Base-by-base conservation (phyloP, 2,113 vertebrate species). In the Amia ocellicauda region DNA sequence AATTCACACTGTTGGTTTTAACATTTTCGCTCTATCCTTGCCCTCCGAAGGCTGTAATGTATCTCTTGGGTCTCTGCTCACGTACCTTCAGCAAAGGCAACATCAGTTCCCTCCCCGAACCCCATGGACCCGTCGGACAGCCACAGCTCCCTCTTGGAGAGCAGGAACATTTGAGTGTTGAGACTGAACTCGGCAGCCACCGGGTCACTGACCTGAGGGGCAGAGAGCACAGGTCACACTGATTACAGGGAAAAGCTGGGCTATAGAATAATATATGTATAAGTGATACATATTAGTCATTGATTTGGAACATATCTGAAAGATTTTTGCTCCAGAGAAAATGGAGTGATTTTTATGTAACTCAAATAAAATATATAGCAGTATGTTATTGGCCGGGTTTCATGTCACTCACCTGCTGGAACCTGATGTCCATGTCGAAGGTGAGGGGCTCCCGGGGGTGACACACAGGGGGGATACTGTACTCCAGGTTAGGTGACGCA, bases 151-250 rank as follows among this genome's bases (percentile, higher is more conserved):
- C 77, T 87, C 75, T 90, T 90, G 40, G 91, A 91, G 16, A 93
- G 69, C 55, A 92, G 78, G 72, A 91, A 88, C 89, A 91, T 91
- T 69, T 91, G 88, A 36, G 90, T 92, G 74, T 93, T 92, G 53
- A 93, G 84, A 70, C 86, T 91, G 70, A 94, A 93, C 76, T 94
- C 89, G 8, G 89, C 85, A 23, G 91, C 89, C 49, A 91, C 86
- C 1, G 91, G 89, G 63, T 92, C 91, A 55, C 90, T 92, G 69
- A 94, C 88, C 91, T 93, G 67, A 1, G 58, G 28, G 4, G 62
- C 13, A 42, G 19, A 62, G 43, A 24, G 36, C 45, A 7, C 24
- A 31, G 23, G 28, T 49, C 14, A 58, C 17, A 64, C 16, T 60
- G 22, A 69, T n/a, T 27, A 11, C 11, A 22, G 36, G 31, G 14